Base-by-base conservation (phyloP, 2,888 invertebrate genomes). In the Sericinus montela region DNA sequence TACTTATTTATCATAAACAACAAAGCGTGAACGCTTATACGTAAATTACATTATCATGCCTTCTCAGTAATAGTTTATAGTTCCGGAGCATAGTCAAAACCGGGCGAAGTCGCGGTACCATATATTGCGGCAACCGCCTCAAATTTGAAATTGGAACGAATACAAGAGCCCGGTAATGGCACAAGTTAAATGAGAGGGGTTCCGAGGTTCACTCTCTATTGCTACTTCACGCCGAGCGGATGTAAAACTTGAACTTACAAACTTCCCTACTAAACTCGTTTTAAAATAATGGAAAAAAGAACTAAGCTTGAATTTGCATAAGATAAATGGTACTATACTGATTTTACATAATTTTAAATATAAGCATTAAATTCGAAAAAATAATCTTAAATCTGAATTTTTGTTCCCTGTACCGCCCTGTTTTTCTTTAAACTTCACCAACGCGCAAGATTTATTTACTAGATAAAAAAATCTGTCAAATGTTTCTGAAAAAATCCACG, bases 121-220 rank as follows among this genome's bases (percentile, higher is more conserved):
- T 76, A 81, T 77, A 80, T 75, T 56, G 75, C 69, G 67, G 73
- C 78, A 75, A 80, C 80, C 80, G 80, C 80, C 81, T 80, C 80
- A 87, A 87, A 87, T 87, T 88, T 85, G 76, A 83, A 88, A 87
- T 87, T 88, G 86, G 87, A 85, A 87, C 81, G 85, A 86, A 85
- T 78, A 76, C 79, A 81, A 80, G 76, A 72, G 75, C 76, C 75
- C 77, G 69, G 83, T 86, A 88, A 88, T 84, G 87, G 80, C 67
- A 65, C 69, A 88, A 88, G 87, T 88, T 88, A 85, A 85, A 88
- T 88, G 86, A 87, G 71, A 76, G 72, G 70, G 75, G 72, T 54
- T 64, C 56, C 54, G 60, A 50, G 54, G 53, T 51, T 48, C 48
- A 41, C 50, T 55, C 67, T 75, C 69, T 66, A 75, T 72, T 67